These are phyloP conservation scores for Nomada lathburiana DNA, from an alignment of 2,888 invertebrate species.

Conservation along the genomic window DNA sequence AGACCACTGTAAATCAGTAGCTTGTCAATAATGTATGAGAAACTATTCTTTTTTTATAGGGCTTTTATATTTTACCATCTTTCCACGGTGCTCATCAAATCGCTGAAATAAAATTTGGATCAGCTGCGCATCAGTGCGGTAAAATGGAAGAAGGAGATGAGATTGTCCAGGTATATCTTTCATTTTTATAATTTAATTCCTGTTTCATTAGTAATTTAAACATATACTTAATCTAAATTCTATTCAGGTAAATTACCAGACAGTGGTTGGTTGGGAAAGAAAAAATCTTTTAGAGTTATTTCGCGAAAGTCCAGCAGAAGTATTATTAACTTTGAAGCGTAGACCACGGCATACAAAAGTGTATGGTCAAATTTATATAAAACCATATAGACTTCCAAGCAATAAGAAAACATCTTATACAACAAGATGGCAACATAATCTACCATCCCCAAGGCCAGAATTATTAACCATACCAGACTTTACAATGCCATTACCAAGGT, in stretches of 20 bases:
- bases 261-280: slow-evolving; percentile 92
- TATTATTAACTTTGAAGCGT: slow-evolving; percentile 92
- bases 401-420: slow-evolving; percentile 89
- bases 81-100: slow-evolving; percentile 93
- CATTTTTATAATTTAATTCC: slow-evolving; percentile 17
- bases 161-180: slow-evolving; percentile 93
- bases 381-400: slow-evolving; percentile 90
- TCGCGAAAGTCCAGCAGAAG: slow-evolving; percentile 92
- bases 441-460: slow-evolving; percentile 88
- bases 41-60: slow-evolving; percentile 84
- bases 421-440: slow-evolving; percentile 88
- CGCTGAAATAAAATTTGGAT: slow-evolving; percentile 95
- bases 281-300: slow-evolving; percentile 91
- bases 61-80: slow-evolving; percentile 95
- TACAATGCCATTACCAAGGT: slow-evolving; percentile 87
- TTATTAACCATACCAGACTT: slow-evolving; percentile 87
- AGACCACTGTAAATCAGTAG: not conserved
- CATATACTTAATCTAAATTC: slow-evolving; percentile 35
- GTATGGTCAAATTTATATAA: slow-evolving; percentile 90
- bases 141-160: slow-evolving; percentile 98
- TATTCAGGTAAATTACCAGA: slow-evolving; percentile 89
- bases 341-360: slow-evolving; percentile 92
- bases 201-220: slow-evolving; percentile 21
- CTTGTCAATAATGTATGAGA: slow-evolving; percentile 1
- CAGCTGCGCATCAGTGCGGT: slow-evolving; percentile 95